Evolutionary conservation across 1,140 invertebrate species (phyloP), one percentile per base, ranked within the genome.

Genomic region (Phymorhynchus buccinoides): DNA sequence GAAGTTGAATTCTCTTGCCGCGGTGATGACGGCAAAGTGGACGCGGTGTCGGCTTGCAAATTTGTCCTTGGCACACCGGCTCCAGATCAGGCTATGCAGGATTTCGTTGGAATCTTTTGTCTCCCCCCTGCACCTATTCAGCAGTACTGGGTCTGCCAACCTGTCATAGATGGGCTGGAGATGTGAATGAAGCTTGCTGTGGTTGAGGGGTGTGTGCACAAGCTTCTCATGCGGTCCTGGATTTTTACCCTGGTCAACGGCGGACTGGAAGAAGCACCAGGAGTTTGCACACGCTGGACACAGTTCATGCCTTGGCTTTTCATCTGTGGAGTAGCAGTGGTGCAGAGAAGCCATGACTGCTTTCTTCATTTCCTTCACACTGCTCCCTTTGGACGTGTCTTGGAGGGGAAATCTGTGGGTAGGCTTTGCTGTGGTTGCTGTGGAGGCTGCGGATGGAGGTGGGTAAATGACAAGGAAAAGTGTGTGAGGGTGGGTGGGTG

Each of bases 231-330:
- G 77, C 30, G 35, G 35, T 35, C 35, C 41, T 6, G 77, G 77
- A 39, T 16, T 16, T 79, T 44, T 7, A 3, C n/a, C 30, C 14
- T 79, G 27, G 18, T 7, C 77, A 7, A 79, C 27, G 12, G 77
- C 35, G 14, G 27, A 16, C 77, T 79, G 35, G n/a, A 79, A 85
- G 62, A 71, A 85, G 44, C 84, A 85, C n/a, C 48, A 52, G 12
- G 73, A 85, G 84, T 78, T 30, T 3, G 35, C 48, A 37, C 48
- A 41, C 48, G n/a, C 32, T 14, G 84, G 73, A 18, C 2, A 35
- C 73, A 79, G 30, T 35, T 79, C 44, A 78, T 79, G 84, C 4
- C 41, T 14, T 3, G 73, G 84, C 14, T 79, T 75, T 6, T 37
- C 44, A 39, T 85, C 84, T 6, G 73, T 79, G 32, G 73, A 79